Evolutionary conservation across 2,113 vertebrate genomes (phyloP), one percentile per base, ranked within the genome.

Genomic region (Clarias batrachus): DNA sequence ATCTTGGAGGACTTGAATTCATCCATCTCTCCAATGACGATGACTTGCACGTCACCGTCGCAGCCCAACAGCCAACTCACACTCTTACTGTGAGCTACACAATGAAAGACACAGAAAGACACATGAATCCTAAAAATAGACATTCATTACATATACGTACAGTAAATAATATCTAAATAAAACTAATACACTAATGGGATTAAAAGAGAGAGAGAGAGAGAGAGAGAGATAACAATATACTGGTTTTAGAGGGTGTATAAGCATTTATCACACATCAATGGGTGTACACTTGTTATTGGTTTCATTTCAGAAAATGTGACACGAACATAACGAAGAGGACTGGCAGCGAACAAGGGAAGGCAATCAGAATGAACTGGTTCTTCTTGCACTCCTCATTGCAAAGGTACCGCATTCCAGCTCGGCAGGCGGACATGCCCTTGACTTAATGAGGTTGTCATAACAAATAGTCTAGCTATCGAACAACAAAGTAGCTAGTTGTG

Each of bases 51-150:
- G 12, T 96, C 95, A 85, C 95, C 95, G 23, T 96, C 95, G 4
- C 92, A 92, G 10, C 95, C 95, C 1, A 94, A 92, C 74, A 94
- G 90, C 95, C 95, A 96, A 90, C 91, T 95, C 57, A 96, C 95
- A 71, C 56, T 94, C 90, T 95, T 95, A 80, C 91, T 85, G 80
- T 92, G 93, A 63, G 91, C 95, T 95, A 91, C 23, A 85, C 80
- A 85, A 88, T 82, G 56, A 84, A 88, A 86, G 33, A 60, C 74
- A 57, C 2, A 56, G 56, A 27, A 77, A 77, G 48, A 77, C 25
- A 77, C 25, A 77, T 6, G 74, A 23, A 56, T 56, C 54, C 52
- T 77, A 0, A 77, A 25, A 56, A 56, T 27, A 27, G 48, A 7
- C 23, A 56, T 54, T 76, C 4, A 7, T n/a, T 27, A 77, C 48